phyloP scores from a whole-genome alignment of 2,113 vertebrate species.

The Apteryx owenii region DNA sequence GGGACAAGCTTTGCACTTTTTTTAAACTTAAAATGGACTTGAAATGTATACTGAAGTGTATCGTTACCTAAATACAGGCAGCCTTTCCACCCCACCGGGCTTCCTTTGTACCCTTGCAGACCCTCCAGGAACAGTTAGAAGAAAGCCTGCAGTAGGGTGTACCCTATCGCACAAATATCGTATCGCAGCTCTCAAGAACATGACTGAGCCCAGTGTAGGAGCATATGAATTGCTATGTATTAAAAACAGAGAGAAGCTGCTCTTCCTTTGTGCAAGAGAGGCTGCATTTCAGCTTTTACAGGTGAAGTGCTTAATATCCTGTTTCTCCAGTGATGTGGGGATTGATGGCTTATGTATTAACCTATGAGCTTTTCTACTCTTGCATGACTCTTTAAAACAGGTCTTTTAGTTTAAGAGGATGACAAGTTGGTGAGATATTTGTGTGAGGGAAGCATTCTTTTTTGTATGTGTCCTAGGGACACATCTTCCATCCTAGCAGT shows the following conservation, averaged over 20 bases:
- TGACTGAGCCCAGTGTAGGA: background rate
- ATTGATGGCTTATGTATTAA: background rate
- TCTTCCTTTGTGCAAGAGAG: background rate
- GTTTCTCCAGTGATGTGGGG: background rate
- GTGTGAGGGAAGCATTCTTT: background rate
- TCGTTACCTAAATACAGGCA: background rate
- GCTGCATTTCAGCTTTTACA: background rate
- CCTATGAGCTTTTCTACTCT: background rate
- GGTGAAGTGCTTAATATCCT: background rate
- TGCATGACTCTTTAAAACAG: background rate
- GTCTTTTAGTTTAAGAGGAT: background rate
- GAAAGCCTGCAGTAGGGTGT: background rate
- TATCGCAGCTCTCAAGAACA: background rate
- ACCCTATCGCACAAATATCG: background rate
- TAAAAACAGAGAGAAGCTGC: background rate
- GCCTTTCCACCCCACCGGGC: background rate
- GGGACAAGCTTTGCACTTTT: background rate
- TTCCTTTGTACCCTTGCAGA: background rate
- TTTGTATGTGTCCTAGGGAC: background rate
- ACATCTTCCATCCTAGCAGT: fast-evolving
- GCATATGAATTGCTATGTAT: background rate
- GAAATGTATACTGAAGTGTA: background rate
- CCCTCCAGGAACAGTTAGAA: background rate
- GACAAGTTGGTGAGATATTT: background rate
- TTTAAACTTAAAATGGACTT: background rate